Conservation (phyloP, 2,797 vertebrate genomes). For the Orientallactaga sibirica region DNA sequence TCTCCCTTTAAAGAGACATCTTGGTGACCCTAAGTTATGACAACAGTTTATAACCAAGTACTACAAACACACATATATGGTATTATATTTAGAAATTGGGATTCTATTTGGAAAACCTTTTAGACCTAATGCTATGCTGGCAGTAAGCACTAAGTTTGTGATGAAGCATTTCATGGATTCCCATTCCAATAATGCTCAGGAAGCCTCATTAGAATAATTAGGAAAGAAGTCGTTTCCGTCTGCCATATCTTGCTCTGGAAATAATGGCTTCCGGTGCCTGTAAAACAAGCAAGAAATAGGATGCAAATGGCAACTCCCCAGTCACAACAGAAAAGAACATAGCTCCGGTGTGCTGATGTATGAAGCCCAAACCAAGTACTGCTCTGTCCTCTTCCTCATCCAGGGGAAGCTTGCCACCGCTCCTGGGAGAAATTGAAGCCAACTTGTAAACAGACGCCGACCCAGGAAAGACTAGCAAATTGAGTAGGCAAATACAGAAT, state of each 20-base stretch:
- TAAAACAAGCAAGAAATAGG: slow-evolving; percentile 48
- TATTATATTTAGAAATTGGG: background rate
- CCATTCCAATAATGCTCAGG: slow-evolving; percentile 70
- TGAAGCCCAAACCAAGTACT: slow-evolving; percentile 24
- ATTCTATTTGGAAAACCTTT: slow-evolving; percentile 45
- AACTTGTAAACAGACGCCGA: slow-evolving; percentile 77
- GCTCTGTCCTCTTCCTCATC: slow-evolving; percentile 4
- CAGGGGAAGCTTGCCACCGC: background rate
- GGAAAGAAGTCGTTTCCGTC: slow-evolving; percentile 75
- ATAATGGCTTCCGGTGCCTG: slow-evolving; percentile 65
- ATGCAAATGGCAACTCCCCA: slow-evolving; percentile 56
- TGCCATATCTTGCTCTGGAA: slow-evolving; percentile 73
- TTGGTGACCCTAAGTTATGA: slow-evolving; percentile 66
- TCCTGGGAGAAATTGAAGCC: slow-evolving; percentile 80
- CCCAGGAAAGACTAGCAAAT: slow-evolving; percentile 80
- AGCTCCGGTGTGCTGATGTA: background rate
- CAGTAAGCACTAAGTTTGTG: slow-evolving; percentile 63
- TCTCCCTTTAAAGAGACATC: slow-evolving; percentile 68
- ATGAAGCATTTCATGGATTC: slow-evolving; percentile 59
- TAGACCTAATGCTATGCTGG: background rate
- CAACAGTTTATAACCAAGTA: slow-evolving; percentile 74
- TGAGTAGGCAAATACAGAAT: slow-evolving; percentile 81
- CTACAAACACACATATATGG: slow-evolving; percentile 27
- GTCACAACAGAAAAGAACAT: slow-evolving; percentile 43
- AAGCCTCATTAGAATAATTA: slow-evolving; percentile 51